These are phyloP conservation scores for Coptodon bakossiorum DNA, from an alignment of 2,113 vertebrate species.

Conservation along the genomic window DNA sequence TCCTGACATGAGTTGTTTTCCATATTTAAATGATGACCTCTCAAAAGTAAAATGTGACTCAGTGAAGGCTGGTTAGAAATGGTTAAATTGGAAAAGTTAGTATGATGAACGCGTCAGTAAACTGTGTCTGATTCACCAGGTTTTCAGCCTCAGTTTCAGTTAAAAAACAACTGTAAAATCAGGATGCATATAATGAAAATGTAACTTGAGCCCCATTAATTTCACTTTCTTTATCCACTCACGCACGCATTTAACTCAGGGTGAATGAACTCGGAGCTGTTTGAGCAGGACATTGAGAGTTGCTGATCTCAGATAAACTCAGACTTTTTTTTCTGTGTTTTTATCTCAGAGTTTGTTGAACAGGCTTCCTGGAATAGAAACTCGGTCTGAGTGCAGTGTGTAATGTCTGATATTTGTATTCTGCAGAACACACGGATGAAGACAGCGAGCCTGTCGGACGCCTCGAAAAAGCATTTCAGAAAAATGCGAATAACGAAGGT, in stretches of 20 bases:
- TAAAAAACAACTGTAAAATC: not conserved
- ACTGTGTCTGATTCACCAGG: accelerated
- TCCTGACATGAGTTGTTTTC: not conserved
- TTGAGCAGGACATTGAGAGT: not conserved
- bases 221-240: accelerated
- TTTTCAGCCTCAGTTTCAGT: not conserved
- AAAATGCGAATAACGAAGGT: accelerated
- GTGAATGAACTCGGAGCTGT: accelerated
- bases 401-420: accelerated
- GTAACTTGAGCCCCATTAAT: accelerated
- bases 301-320: not conserved
- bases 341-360: not conserved
- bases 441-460: accelerated
- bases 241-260: accelerated
- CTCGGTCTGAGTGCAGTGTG: accelerated
- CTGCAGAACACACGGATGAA: not conserved
- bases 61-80: not conserved
- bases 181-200: not conserved
- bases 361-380: accelerated
- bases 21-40: not conserved
- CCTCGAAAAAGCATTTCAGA: accelerated
- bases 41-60: accelerated
- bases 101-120: accelerated
- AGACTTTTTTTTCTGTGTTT: accelerated
- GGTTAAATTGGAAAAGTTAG: accelerated